Percentiles rank a stretch among this genome's conserved stretches.
Evolutionary conservation across 2,113 vertebrate genomes (phyloP).

Genomic region (Motacilla tschutschensis): DNA sequence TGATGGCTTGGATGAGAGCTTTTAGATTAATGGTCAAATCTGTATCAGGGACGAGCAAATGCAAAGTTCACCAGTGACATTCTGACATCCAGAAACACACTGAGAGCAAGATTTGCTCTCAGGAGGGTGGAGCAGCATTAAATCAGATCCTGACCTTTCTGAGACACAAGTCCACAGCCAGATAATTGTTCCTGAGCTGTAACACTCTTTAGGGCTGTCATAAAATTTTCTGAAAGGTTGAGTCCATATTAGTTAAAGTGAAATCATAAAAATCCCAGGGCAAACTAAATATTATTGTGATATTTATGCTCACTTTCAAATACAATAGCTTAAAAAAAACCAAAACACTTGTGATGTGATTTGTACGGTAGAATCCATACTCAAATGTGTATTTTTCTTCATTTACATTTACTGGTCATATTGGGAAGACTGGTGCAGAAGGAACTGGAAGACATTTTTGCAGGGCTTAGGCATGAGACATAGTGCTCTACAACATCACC

Average conservation of each 20-base stretch:
- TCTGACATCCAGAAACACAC: background rate
- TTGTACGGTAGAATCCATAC: background rate
- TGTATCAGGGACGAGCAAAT: accelerated
- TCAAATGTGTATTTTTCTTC: background rate
- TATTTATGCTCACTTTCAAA: background rate
- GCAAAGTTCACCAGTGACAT: background rate
- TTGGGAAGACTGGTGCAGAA: background rate
- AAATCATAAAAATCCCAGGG: background rate
- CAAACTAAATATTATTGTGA: constrained; percentile 17
- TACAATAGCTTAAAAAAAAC: background rate
- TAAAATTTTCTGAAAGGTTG: constrained; percentile 45
- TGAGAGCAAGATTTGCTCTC: background rate
- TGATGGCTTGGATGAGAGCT: background rate
- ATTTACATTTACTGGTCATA: background rate
- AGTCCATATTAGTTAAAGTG: constrained; percentile 2
- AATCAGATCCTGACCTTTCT: constrained; percentile 42
- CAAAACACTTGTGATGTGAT: background rate
- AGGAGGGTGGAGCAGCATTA: background rate
- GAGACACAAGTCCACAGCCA: background rate
- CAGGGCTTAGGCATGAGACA: background rate
- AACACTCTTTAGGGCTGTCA: background rate
- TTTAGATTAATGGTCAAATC: background rate
- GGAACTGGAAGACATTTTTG: background rate
- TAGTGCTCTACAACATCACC: background rate
- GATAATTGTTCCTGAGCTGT: constrained; percentile 11